Evolutionary conservation across 2,113 vertebrate genomes (phyloP).

Genomic region (Struthio camelus): DNA sequence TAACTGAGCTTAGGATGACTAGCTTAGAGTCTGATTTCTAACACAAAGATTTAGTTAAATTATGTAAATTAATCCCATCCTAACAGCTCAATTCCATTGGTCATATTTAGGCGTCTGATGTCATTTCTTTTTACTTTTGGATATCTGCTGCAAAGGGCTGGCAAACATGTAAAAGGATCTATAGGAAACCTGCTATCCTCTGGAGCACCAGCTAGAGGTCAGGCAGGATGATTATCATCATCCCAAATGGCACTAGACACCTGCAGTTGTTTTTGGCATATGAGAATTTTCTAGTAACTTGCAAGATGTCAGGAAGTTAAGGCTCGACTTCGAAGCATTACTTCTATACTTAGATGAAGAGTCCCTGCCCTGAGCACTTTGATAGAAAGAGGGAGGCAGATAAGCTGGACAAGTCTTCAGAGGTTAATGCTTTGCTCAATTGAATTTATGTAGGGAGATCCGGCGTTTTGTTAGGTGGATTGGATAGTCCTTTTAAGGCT

Average conservation of each 20-base stretch:
- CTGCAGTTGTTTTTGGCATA: background rate
- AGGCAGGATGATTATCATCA: background rate
- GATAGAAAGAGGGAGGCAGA: background rate
- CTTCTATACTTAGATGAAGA: background rate
- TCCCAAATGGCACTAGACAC: background rate
- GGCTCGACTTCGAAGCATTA: background rate
- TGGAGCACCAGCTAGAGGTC: background rate
- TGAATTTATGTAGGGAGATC: background rate
- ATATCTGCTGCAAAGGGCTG: background rate
- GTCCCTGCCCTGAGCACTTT: background rate
- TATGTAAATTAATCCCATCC: background rate
- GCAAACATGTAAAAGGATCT: background rate
- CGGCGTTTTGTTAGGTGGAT: background rate
- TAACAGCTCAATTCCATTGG: background rate
- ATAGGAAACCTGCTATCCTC: background rate
- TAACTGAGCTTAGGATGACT: background rate
- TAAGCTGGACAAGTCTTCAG: background rate
- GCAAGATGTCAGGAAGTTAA: background rate
- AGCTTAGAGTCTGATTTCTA: background rate
- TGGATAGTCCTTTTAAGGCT: background rate
- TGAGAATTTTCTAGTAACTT: background rate
- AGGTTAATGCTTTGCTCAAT: background rate
- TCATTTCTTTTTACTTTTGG: background rate
- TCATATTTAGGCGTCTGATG: background rate
- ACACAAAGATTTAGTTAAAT: background rate